Evolutionary conservation across 2,797 vertebrate genomes (phyloP), one percentile per base, ranked within the genome.

Genomic region (Petrocephalus schoutedeni): DNA sequence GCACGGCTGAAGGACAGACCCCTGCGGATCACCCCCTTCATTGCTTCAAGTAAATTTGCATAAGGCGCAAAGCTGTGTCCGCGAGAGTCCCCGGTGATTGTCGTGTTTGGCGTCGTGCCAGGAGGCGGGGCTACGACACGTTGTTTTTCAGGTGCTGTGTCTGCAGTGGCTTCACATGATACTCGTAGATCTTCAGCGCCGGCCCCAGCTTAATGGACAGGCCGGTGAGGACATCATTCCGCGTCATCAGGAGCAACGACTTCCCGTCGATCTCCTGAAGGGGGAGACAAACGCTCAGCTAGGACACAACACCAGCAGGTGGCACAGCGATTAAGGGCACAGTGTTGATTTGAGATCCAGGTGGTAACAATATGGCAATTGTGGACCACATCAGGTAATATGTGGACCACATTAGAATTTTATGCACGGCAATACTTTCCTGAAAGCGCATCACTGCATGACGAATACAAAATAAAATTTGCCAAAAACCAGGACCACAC

Each of bases 181-280:
- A 99, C 92, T 99, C 98, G n/a, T 99, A 99, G 94, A 99, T 99
- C 95, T 99, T 99, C 93, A 99, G 95, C 0, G 98, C 98, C 14
- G 98, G 98, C 85, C 98, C 98, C 89, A 99, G 95, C 95, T 99
- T 99, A 95, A 99, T 97, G 36, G 98, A 98, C 95, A 99, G 97
- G 93, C 98, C 98, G 10, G 98, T 99, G 92, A 99, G 94, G 91
- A 99, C 98, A 77, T 99, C 98, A 86, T 98, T 98, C 84, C 98
- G 98, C 16, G 98, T 99, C 98, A 99, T 99, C 94, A 99, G 94
- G 88, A 99, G 96, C 92, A 99, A 95, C 87, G 98, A 99, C 93
- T 99, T 99, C 88, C 98, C 98, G 92, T 99, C 98, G 89, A 99
- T 99, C 96, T 99, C 98, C 98, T 99, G 94, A 90, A 93, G 89